Conservation (phyloP, 23 tunicate genomes). For the Styela plicata region DNA sequence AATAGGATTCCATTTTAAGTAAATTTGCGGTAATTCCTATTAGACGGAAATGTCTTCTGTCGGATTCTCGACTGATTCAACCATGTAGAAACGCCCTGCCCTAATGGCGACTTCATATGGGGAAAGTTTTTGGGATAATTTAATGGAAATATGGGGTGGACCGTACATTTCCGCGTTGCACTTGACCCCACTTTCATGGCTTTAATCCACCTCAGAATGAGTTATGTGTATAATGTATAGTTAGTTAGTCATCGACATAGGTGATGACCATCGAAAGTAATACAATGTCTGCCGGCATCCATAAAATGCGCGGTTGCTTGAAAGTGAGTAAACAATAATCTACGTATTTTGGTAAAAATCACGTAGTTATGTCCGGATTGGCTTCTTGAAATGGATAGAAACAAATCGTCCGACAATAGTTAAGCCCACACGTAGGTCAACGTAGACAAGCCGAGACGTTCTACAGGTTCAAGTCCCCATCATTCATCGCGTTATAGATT, state of each 20-base stretch:
- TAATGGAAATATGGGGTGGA: no score
- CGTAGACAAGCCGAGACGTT: background rate
- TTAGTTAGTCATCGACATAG: background rate
- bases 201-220: background rate
- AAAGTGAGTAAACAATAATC: background rate
- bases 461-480: constrained; percentile 24
- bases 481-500: constrained; percentile 4
- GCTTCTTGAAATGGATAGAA: constrained; percentile 7
- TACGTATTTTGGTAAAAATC: background rate
- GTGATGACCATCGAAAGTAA: background rate
- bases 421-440: constrained; percentile 22
- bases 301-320: background rate
- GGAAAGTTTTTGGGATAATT: no score
- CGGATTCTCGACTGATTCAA: no score
- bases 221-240: background rate
- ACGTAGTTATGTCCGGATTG: constrained; percentile 26
- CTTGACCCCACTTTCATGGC: background rate
- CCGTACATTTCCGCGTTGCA: background rate
- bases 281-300: background rate
- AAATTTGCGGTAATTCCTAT: no score
- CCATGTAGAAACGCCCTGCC: no score
- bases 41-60: no score
- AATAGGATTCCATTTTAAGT: no score
- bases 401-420: background rate
- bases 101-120: no score